Conservation (phyloP, 2,797 vertebrate species). For the Crenichthys baileyi region DNA sequence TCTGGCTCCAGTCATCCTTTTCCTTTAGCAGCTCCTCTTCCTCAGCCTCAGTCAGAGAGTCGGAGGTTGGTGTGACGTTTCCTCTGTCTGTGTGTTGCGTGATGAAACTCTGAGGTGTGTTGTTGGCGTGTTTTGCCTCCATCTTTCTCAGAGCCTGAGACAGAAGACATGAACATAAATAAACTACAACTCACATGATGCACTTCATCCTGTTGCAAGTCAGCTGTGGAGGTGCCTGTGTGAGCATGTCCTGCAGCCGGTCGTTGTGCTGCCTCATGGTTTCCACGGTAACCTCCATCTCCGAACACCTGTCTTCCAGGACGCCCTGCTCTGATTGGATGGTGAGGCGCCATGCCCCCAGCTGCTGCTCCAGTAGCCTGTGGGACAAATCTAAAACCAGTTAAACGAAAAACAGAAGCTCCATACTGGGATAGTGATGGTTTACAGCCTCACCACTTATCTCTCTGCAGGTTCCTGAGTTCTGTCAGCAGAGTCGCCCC, state of each 20-base stretch:
- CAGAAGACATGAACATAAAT: not conserved
- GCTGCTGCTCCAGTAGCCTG: slow-evolving; percentile 84
- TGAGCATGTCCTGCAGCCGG: slow-evolving; percentile 74
- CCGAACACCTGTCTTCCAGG: slow-evolving; percentile 81
- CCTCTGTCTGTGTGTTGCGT: not conserved
- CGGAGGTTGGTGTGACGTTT: not conserved
- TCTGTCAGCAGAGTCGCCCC: slow-evolving; percentile 60
- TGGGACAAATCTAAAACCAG: not conserved
- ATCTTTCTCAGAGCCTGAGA: slow-evolving; percentile 57
- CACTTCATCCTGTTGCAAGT: not conserved
- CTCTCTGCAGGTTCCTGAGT: slow-evolving; percentile 77
- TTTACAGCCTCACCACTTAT: slow-evolving; percentile 74
- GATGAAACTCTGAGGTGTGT: not conserved
- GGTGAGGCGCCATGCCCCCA: slow-evolving; percentile 79
- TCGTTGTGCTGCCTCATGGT: slow-evolving; percentile 77
- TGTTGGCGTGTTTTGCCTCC: slow-evolving; percentile 16
- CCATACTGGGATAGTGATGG: not conserved
- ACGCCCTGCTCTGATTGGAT: slow-evolving; percentile 78
- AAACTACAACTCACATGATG: not conserved
- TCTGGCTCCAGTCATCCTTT: slow-evolving; percentile 1
- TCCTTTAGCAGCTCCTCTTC: not conserved
- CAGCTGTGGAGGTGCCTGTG: slow-evolving; percentile 53
- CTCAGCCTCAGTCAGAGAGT: slow-evolving; percentile 11
- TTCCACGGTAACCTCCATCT: slow-evolving; percentile 84
- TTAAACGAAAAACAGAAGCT: not conserved